Evolutionary conservation across 2,888 invertebrate genomes (phyloP), one percentile per base, ranked within the genome.

Genomic region (Linnaemya tessellans): DNA sequence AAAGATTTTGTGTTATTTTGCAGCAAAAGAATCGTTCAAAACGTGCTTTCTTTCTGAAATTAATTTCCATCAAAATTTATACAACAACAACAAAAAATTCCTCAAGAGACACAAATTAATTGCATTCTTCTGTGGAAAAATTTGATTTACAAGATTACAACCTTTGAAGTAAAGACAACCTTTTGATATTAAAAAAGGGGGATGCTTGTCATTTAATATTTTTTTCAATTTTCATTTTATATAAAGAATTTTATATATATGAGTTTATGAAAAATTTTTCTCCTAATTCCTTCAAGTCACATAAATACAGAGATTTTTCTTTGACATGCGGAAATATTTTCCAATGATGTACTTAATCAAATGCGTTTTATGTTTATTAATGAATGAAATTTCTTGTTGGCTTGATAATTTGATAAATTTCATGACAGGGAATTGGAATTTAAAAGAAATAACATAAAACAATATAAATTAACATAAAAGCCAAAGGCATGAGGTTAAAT

Each of bases 151-250:
- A 74, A 54, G 35, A 35, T 35, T 35, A 46, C 30, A 77, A 67
- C 71, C 43, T 79, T 79, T 79, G 79, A 79, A 71, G 64, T 79
- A 20, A 8, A 15, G 54, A n/a, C 54, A 62, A 62, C 51, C 51
- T 51, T 62, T 62, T 41, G 30, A 43, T 54, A 54, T 65, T 30
- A 38, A 20, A 25, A 30, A 18, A 4, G 3, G 18, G 51, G 51
- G 62, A 25, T 62, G 49, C 38, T 70, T 70, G 62, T 38, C 25
- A 51, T 60, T 60, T 60, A n/a, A 75, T 30, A 65, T 15, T 58
- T n/a, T 43, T 43, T 43, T 43, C 1, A 43, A 15, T 22, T 43
- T 64, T 20, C 9, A 22, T 22, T 43, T 25, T 20, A 41, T 22
- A 8, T 41, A 3, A 60, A 38, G 5, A 38, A 18, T 60, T 56